Evolutionary conservation across 2,888 invertebrate genomes (phyloP).

Genomic region (Eupithecia dodoneata): DNA sequence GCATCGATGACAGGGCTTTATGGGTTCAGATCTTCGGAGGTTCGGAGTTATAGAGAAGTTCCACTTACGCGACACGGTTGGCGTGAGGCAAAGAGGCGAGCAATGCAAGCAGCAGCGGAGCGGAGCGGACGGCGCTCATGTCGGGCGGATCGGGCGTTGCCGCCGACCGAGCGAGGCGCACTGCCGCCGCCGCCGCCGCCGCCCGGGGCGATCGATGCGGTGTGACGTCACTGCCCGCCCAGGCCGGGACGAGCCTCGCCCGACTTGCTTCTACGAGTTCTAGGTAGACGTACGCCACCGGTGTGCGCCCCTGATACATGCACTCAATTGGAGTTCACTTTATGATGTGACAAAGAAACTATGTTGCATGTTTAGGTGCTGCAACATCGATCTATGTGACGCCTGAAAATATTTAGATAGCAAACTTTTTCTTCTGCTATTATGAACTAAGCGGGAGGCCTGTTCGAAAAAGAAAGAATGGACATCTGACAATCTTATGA

Average conservation of each 20-base stretch:
- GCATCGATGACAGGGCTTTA: slow-evolving; percentile 14
- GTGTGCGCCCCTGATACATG: background rate
- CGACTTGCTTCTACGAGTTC: background rate
- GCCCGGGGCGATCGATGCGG: slow-evolving; percentile 30
- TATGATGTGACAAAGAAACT: background rate
- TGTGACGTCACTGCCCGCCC: slow-evolving; percentile 27
- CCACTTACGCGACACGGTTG: slow-evolving; percentile 61
- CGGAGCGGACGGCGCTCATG: slow-evolving; percentile 57
- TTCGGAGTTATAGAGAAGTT: background rate
- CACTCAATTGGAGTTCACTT: background rate
- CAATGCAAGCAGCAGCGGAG: slow-evolving; percentile 59
- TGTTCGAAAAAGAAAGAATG: background rate
- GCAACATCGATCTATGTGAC: background rate
- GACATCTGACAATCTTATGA: background rate
- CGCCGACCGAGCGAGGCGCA: slow-evolving; percentile 50
- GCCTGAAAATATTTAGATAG: background rate
- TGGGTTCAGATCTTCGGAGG: background rate
- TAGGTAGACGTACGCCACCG: background rate
- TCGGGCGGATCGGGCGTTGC: slow-evolving; percentile 45
- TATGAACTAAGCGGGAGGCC: background rate
- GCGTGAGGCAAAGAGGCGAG: slow-evolving; percentile 60
- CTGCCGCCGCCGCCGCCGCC: slow-evolving; percentile 47
- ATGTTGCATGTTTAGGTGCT: background rate
- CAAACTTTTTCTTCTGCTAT: background rate
- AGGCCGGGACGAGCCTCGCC: slow-evolving; percentile 4